Evolutionary conservation across 2,797 vertebrate species (phyloP), one percentile per base, ranked within the genome.

Genomic region (Mionectes olivaceus): DNA sequence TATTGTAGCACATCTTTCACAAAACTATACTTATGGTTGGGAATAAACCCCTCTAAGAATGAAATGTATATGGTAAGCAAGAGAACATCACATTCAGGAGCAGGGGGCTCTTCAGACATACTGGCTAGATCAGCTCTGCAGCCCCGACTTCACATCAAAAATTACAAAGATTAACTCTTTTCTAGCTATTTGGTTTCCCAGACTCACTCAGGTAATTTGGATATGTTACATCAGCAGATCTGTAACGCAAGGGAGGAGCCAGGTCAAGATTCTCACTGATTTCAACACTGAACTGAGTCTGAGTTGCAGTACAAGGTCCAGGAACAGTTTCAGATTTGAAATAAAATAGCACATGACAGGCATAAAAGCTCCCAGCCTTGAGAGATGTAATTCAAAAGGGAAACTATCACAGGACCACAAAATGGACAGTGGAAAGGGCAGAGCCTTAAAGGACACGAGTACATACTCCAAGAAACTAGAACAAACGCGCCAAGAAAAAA

Each of bases 21-120:
- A 92, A 93, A 80, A 87, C 52, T 12, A 61, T 9, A 5, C 21
- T 92, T 37, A 55, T 92, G 78, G 76, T 83, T 92, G 63, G 73
- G 76, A 96, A 90, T 67, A 96, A 96, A 92, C 5, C 7, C 13
- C 28, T 88, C 55, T 19, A 61, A 61, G 59, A 89, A 67, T 18
- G 28, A 94, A 90, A 80, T 49, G 78, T 19, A 84, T 75, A 86
- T 52, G 50, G 27, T n/a, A 94, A 80, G 13, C 23, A 84, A 93
- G 49, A 67, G 24, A 67, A 44, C 27, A 86, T 6, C 39, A 50
- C 43, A 53, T 8, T 70, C 44, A 88, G n/a, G 43, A 82, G 61
- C 37, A 89, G 23, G 30, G 39, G 44, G 57, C 47, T 93, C 82
- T 75, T 60, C 53, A 86, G 44, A 28, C 19, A 27, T 44, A 44